phyloP scores from a whole-genome alignment of 2,888 invertebrate genomes.

The Oeneis ivallda region DNA sequence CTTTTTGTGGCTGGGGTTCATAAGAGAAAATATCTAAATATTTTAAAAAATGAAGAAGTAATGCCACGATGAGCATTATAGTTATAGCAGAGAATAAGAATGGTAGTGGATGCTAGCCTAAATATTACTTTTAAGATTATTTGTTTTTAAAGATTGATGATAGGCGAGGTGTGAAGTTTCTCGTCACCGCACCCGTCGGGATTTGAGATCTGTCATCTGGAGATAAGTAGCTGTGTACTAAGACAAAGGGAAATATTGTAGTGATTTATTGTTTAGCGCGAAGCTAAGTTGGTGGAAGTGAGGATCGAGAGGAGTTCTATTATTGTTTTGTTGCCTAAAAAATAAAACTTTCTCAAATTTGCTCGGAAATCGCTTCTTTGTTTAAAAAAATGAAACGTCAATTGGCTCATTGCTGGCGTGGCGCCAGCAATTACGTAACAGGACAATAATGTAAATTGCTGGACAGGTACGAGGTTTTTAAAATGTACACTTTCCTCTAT shows the following conservation, averaged over 20 bases:
- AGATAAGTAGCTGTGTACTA: constrained; percentile 35
- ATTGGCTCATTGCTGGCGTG: too few relatives aligned
- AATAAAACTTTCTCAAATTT: too few relatives aligned
- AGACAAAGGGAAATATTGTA: constrained; percentile 28
- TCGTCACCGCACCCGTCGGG: constrained; percentile 33
- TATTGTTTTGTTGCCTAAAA: neutral
- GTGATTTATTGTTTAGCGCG: constrained; percentile 31
- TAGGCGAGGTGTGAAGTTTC: constrained; percentile 64
- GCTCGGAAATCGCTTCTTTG: too few relatives aligned
- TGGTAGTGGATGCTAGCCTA: constrained; percentile 5
- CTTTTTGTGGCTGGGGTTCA: too few relatives aligned
- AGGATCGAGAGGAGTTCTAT: neutral
- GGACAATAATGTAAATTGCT: too few relatives aligned
- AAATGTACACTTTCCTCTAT: too few relatives aligned
- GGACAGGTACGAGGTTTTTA: too few relatives aligned
- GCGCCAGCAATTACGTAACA: too few relatives aligned
- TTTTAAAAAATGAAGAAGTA: neutral
- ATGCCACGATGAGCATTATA: neutral
- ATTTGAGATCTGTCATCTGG: constrained; percentile 39
- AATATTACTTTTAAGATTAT: constrained; percentile 45
- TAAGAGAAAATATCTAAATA: neutral
- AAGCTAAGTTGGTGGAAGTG: neutral
- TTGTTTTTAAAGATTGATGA: constrained; percentile 67
- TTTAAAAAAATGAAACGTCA: too few relatives aligned
- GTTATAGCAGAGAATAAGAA: neutral